Base-by-base conservation (phyloP, 2,888 invertebrate genomes). In the Rugalucina vietnamica region DNA sequence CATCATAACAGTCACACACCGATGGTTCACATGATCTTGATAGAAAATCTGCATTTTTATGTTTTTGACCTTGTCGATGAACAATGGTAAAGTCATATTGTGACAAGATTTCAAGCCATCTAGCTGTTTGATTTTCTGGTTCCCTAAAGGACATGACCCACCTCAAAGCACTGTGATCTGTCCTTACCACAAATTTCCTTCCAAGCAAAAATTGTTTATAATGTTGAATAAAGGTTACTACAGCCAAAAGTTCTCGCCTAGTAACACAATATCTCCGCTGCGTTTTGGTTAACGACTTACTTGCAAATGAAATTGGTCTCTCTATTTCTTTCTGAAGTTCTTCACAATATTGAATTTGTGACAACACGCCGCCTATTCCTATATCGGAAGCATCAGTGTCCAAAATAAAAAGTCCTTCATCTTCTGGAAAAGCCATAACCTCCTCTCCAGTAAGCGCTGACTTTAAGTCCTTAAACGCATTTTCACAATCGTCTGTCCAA, bases 401-500 rank as follows among this genome's bases (percentile, higher is more conserved):
- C 5, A 87, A 36, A 8, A 87, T 77, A 43, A 80, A 80, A 5
- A 49, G 12, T 12, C 72, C 81, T 4, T n/a, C 65, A 27, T 72
- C 24, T 24, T 60, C 37, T 36, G 79, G 85, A 60, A 79, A 82
- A 32, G 75, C 81, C 76, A 89, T 73, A 2, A 84, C 75, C 49
- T 71, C 72, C 1, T 78, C 71, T 18, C 54, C 57, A 8, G 78
- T 79, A 1, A 88, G 34, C 8, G 49, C 79, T 24, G 21, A 10
- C 27, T 89, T 88, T 27, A 87, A 57, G 5, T 43, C 57, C 1
- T 57, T 27, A 77, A 89, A 89, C 2, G 87, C 76, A 5, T 77
- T 37, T 70, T 84, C 71, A 82, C 84, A 87, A 34, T 76, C 71
- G 3, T 77, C 77, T 0, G 70, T 69, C 85, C 90, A 88, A 49